A percentile compares a stretch with the other conserved stretches of the same genome.
Evolutionary conservation across 64 coral and sea anemone genomes (phyloP).

Genomic region (Porites lutea): DNA sequence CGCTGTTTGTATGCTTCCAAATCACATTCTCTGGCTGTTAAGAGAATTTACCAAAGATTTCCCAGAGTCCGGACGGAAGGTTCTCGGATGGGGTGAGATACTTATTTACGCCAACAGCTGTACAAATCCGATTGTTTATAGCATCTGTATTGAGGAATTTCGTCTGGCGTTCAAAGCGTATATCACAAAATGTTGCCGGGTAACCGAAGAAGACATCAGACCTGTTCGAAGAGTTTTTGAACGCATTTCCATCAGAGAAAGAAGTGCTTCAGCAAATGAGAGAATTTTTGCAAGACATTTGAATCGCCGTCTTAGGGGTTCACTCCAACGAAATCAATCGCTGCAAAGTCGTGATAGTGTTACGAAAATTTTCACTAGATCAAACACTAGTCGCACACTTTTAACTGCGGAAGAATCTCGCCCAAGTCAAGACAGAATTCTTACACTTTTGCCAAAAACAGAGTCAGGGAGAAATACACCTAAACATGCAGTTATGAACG

Average conservation of each 20-base stretch:
- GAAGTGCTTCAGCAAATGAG: conserved; percentile 48
- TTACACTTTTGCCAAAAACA: not conserved
- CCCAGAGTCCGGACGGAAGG: conserved; percentile 24
- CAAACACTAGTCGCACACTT: not conserved
- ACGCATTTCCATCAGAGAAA: conserved; percentile 74
- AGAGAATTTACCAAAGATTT: conserved; percentile 67
- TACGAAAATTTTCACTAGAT: not conserved
- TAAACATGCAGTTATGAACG: not conserved
- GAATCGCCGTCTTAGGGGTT: conserved; percentile 17
- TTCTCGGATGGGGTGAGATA: conserved; percentile 83
- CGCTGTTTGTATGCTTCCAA: conserved; percentile 89
- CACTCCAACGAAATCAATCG: conserved; percentile 30
- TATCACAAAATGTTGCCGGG: conserved; percentile 90
- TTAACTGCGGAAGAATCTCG: not conserved
- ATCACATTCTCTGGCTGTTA: conserved; percentile 86
- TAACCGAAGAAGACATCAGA: conserved; percentile 81
- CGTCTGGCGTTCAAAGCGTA: conserved; percentile 87
- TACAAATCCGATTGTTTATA: conserved; percentile 91
- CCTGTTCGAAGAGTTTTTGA: conserved; percentile 89
- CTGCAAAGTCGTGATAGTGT: conserved; percentile 1
- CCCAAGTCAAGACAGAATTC: not conserved
- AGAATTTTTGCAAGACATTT: conserved; percentile 61
- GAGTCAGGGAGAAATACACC: not conserved
- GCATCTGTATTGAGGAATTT: conserved; percentile 94
- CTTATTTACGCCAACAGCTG: conserved; percentile 91